A percentile compares a stretch with the other conserved stretches of the same genome.
phyloP scores from a whole-genome alignment of 2,888 invertebrate genomes.

The Cantharis rufa region DNA sequence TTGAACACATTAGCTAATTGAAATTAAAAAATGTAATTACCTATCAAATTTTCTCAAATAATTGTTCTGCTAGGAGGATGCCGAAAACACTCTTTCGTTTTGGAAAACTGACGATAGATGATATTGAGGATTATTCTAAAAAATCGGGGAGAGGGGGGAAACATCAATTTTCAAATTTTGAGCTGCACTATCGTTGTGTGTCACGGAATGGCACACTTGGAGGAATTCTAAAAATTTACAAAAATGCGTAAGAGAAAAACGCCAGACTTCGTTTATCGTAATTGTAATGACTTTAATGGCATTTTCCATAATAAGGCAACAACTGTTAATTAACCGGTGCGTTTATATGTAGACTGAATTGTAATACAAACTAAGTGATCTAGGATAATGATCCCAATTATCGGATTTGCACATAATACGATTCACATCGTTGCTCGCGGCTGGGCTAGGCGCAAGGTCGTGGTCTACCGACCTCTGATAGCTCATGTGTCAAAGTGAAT shows the following conservation, averaged over 20 bases:
- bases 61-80: background rate
- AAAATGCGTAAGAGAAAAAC: background rate
- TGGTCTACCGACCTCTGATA: slow-evolving; percentile 41
- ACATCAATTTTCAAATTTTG: no score
- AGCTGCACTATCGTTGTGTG: background rate
- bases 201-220: background rate
- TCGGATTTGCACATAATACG: slow-evolving; percentile 53
- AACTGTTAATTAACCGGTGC: slow-evolving; percentile 30
- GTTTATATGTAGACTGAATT: slow-evolving; percentile 27
- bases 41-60: background rate
- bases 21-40: background rate
- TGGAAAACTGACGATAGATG: background rate
- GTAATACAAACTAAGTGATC: slow-evolving; percentile 34
- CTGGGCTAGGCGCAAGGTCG: slow-evolving; percentile 47
- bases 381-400: slow-evolving; percentile 51
- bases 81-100: background rate
- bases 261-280: background rate
- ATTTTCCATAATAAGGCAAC: slow-evolving; percentile 27
- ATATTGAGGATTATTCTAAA: no score
- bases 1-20: background rate
- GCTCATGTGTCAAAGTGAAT: slow-evolving; percentile 34
- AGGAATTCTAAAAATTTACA: background rate
- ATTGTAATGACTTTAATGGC: slow-evolving; percentile 6
- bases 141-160: no score
- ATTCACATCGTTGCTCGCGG: slow-evolving; percentile 41